These are phyloP conservation scores for Eristalis pertinax DNA, from an alignment of 2,888 invertebrate genomes.

Conservation along the genomic window DNA sequence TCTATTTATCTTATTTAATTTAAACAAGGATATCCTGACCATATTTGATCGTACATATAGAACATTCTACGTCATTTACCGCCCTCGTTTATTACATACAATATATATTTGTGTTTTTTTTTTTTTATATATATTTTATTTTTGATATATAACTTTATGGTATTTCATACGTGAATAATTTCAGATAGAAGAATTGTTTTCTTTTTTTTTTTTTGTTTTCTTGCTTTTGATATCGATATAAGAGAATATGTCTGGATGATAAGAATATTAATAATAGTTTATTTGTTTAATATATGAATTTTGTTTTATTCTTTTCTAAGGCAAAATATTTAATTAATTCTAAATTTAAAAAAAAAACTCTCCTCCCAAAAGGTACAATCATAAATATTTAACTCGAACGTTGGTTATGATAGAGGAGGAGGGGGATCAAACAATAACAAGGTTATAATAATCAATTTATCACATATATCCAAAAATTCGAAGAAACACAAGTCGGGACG, in stretches of 20 bases:
- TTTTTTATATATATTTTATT: not conserved
- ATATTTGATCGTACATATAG: constrained; percentile 26
- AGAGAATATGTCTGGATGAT: constrained; percentile 34
- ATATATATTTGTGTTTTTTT: constrained; percentile 10
- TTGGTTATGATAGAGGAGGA: not conserved
- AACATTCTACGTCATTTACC: not conserved
- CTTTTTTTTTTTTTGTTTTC: not conserved
- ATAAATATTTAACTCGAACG: constrained; percentile 24
- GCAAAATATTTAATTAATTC: constrained; percentile 37
- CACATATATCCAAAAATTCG: constrained; percentile 27
- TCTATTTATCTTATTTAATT: constrained; percentile 44
- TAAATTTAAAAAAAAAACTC: not conserved
- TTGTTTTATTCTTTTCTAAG: constrained; percentile 13
- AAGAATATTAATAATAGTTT: constrained; percentile 17
- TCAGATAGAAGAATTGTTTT: constrained; percentile 28
- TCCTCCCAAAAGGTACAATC: constrained; percentile 32
- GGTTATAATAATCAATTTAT: constrained; percentile 7
- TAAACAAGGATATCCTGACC: constrained; percentile 53
- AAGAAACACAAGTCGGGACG: constrained; percentile 27
- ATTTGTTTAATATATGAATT: not conserved
- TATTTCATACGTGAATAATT: constrained; percentile 23
- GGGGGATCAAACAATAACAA: not conserved
- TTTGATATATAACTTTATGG: constrained; percentile 23
- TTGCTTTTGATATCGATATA: constrained; percentile 31
- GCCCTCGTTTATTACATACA: not conserved